Percentiles rank a stretch among this genome's conserved stretches.
phyloP scores from a whole-genome alignment of 2,797 vertebrate genomes.

The Cetoscarus ocellatus region DNA sequence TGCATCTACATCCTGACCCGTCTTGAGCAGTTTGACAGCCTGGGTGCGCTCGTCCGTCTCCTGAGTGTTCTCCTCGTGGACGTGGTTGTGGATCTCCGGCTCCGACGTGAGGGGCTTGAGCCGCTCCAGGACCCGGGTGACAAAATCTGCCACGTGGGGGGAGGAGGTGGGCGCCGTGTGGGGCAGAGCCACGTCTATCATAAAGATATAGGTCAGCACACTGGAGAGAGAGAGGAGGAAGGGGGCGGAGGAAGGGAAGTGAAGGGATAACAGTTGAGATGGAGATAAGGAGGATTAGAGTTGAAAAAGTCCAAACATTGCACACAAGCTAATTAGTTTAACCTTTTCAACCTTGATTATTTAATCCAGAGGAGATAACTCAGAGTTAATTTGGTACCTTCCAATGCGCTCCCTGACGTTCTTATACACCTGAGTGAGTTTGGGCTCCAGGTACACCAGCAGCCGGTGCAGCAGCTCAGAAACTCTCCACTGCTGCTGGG shows the following conservation, averaged over 20 bases:
- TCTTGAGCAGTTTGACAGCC: constrained; percentile 98
- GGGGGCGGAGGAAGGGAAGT: background rate
- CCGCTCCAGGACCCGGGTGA: constrained; percentile 88
- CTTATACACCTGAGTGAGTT: constrained; percentile 98
- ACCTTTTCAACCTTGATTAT: constrained; percentile 42
- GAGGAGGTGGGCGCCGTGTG: constrained; percentile 92
- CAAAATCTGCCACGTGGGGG: constrained; percentile 93
- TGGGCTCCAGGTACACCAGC: constrained; percentile 94
- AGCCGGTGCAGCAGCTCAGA: constrained; percentile 94
- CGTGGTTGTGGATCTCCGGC: constrained; percentile 96
- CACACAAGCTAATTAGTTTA: constrained; percentile 42
- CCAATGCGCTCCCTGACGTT: constrained; percentile 97
- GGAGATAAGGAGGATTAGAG: constrained; percentile 18
- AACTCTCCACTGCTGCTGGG: constrained; percentile 97
- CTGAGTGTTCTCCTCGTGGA: constrained; percentile 93
- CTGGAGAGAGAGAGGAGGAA: constrained; percentile 76
- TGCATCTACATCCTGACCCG: constrained; percentile 81
- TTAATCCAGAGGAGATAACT: constrained; percentile 28
- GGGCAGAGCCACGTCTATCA: constrained; percentile 97
- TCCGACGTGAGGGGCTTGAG: constrained; percentile 94
- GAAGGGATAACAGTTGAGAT: background rate
- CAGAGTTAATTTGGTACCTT: constrained; percentile 84
- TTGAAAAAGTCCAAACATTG: constrained; percentile 10
- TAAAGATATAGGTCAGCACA: constrained; percentile 98
- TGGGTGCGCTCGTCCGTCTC: constrained; percentile 95